phyloP scores from a whole-genome alignment of 2,888 invertebrate species.

The Apamea crenata region DNA sequence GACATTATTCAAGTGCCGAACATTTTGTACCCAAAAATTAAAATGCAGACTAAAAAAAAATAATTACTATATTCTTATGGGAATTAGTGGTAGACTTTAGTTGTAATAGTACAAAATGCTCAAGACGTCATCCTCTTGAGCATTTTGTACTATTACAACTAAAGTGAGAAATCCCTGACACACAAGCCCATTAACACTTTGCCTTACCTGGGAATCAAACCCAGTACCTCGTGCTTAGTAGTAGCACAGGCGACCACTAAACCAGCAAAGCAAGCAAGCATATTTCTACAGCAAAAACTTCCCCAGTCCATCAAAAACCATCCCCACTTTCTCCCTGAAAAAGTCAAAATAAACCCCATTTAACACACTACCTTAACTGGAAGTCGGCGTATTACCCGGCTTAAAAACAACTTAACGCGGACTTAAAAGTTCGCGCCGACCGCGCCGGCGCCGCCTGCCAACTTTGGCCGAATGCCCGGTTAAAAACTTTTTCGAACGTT shows the following conservation, averaged over 20 bases:
- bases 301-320: no score
- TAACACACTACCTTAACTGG: constrained; percentile 35
- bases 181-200: not conserved
- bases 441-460: constrained; percentile 38
- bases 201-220: not conserved
- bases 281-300: not conserved
- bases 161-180: no score
- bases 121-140: no score
- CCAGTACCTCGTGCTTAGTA: not conserved
- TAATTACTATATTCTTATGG: no score
- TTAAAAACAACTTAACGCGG: constrained; percentile 64
- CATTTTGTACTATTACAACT: no score
- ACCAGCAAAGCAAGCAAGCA: not conserved
- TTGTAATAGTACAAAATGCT: no score
- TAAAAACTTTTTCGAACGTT: constrained; percentile 45
- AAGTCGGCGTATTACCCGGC: constrained; percentile 58
- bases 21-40: no score
- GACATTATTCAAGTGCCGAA: no score
- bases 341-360: constrained; percentile 44
- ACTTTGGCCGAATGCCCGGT: constrained; percentile 56
- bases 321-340: not conserved
- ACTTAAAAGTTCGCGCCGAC: constrained; percentile 63
- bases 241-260: not conserved
- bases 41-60: no score
- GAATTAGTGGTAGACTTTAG: no score